Base-by-base conservation (phyloP, 2,888 invertebrate species). In the Patella caerulea region DNA sequence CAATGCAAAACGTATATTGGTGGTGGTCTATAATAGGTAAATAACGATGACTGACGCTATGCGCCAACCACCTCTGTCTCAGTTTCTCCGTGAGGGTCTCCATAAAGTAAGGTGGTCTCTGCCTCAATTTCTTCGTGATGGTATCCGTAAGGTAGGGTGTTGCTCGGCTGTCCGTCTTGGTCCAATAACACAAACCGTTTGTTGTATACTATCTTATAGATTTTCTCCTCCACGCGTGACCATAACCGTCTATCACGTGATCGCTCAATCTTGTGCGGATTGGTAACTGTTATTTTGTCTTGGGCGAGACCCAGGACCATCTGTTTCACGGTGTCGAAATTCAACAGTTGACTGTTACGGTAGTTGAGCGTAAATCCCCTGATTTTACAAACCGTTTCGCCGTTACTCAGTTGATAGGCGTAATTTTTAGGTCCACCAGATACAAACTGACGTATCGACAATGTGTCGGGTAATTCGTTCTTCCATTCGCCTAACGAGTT, bases 321-420 rank as follows among this genome's bases (percentile, higher is more conserved):
- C n/a, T 59, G 17, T 59, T 59, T 59, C 17, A 59, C 59, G n/a
- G 59, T 59, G n/a, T 59, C 59, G 19, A 59, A 59, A 59, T 59
- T 59, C 17, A 59, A 19, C 19, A n/a, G 59, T 59, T 59, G 59
- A 17, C 17, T 59, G 17, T 19, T 19, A 12, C 59, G 14, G 59
- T 59, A 59, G 59, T 9, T 59, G n/a, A 59, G 19, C 19, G 59
- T 59, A 59, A 59, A 59, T 59, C 59, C 59, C 19, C 59, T 9
- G n/a, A 59, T 17, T 19, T 59, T 59, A 59, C 59, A 15, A 4
- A 59, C 59, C 7, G 59, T 59, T 59, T 59, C 59, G 7, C 59
- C 59, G 59, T 59, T 59, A 19, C 59, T 59, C 59, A 59, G 59
- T 59, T 59, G 59, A 19, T 59, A 59, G 7, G 59, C 59, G 59